A percentile compares a stretch with the other conserved stretches of the same genome.
Evolutionary conservation across 2,113 vertebrate genomes (phyloP).

Genomic region (Athene noctua): DNA sequence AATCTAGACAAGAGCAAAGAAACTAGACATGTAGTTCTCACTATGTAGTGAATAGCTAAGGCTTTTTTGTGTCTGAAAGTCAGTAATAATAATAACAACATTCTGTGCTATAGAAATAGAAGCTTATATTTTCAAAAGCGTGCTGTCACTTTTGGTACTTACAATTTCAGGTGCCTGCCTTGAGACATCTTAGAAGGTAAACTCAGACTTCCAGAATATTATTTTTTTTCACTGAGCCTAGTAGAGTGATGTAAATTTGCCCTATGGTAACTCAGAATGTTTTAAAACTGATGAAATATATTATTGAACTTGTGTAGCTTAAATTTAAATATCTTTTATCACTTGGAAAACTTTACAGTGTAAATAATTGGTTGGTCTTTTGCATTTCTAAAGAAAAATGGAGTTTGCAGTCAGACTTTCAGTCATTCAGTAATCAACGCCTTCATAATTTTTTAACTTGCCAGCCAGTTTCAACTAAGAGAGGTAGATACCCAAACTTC

Average conservation of each 20-base stretch:
- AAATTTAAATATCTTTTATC: background rate
- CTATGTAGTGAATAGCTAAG: background rate
- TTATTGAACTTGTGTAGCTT: background rate
- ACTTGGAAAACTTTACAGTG: background rate
- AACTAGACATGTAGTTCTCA: background rate
- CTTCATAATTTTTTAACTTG: background rate
- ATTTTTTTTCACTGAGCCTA: background rate
- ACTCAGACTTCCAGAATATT: background rate
- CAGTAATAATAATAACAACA: background rate
- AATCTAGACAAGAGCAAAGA: background rate
- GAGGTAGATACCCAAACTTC: background rate
- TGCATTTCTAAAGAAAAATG: background rate
- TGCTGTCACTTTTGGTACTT: background rate
- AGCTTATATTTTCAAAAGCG: background rate
- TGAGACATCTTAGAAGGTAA: background rate
- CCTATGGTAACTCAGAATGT: background rate
- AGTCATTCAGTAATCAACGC: background rate
- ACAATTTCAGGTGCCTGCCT: background rate
- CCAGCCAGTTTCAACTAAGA: background rate
- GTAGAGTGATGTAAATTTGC: background rate
- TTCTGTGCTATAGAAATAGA: background rate
- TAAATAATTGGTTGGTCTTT: background rate
- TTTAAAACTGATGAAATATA: background rate
- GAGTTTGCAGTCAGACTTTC: background rate
- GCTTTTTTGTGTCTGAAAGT: background rate